phyloP scores from a whole-genome alignment of 2,797 vertebrate genomes.

The Acanthis flammea region DNA sequence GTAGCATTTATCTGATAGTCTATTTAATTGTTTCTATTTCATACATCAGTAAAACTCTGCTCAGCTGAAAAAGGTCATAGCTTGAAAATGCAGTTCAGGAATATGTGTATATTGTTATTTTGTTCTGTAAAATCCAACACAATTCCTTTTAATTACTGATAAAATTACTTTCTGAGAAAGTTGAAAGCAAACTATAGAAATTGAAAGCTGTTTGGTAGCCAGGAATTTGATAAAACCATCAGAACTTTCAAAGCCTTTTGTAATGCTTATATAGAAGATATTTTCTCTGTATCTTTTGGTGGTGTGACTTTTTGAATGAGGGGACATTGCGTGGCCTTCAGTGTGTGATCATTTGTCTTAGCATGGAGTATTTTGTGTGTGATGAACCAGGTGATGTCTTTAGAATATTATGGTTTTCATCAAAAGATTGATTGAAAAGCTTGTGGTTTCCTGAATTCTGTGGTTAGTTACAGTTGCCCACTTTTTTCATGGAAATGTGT shows the following conservation, averaged over 20 bases:
- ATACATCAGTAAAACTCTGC: constrained; percentile 22
- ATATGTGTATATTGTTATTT: background rate
- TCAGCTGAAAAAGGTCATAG: constrained; percentile 10
- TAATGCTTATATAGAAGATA: background rate
- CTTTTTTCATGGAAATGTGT: background rate
- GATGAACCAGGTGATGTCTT: background rate
- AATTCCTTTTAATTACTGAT: background rate
- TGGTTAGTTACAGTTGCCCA: background rate
- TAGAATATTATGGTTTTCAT: constrained; percentile 11
- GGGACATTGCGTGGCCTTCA: background rate
- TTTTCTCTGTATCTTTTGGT: background rate
- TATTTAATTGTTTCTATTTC: constrained; percentile 41
- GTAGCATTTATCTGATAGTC: background rate
- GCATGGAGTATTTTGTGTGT: background rate
- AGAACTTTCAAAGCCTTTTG: background rate
- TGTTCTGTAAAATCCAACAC: background rate
- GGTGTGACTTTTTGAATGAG: background rate
- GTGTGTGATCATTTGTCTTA: background rate
- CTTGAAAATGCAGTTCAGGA: background rate
- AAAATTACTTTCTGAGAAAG: background rate
- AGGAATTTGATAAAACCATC: background rate
- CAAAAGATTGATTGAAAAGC: constrained; percentile 3
- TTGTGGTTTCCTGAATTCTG: background rate
- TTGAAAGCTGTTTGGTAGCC: background rate
- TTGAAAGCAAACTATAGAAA: background rate